Evolutionary conservation across 2,113 vertebrate species (phyloP).

Genomic region (Dermatemys mawii): DNA sequence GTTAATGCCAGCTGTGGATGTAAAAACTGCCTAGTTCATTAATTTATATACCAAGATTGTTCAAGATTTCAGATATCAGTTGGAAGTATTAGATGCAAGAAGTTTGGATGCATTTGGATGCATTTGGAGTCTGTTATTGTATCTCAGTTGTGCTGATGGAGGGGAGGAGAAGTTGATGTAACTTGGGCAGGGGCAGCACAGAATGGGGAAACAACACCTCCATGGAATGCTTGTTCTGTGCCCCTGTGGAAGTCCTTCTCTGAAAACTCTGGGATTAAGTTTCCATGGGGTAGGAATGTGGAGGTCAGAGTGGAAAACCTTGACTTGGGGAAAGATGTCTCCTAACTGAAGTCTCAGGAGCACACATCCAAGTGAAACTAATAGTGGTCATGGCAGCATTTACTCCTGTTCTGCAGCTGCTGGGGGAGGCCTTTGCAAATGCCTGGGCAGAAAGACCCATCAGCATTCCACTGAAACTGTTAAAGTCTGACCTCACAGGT

Average conservation of each 20-base stretch:
- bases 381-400: background rate
- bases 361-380: background rate
- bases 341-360: background rate
- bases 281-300: background rate
- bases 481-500: background rate
- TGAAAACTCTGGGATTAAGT: background rate
- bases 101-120: no score
- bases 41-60: background rate
- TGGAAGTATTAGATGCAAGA: background rate
- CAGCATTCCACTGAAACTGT: background rate
- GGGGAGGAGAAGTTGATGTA: background rate
- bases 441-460: fast-evolving
- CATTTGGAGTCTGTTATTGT: background rate
- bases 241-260: background rate
- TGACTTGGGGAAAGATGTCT: background rate
- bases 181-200: background rate
- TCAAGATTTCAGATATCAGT: background rate
- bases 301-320: background rate
- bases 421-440: background rate
- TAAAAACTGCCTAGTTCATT: no score
- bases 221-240: background rate
- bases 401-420: background rate
- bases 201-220: background rate
- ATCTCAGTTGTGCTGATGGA: background rate
- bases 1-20: no score